Evolutionary conservation across 30 jellyfish, hydroid and myxozoan species (phyloP), one percentile per base, ranked within the genome.

Genomic region (Aurelia coerulea): DNA sequence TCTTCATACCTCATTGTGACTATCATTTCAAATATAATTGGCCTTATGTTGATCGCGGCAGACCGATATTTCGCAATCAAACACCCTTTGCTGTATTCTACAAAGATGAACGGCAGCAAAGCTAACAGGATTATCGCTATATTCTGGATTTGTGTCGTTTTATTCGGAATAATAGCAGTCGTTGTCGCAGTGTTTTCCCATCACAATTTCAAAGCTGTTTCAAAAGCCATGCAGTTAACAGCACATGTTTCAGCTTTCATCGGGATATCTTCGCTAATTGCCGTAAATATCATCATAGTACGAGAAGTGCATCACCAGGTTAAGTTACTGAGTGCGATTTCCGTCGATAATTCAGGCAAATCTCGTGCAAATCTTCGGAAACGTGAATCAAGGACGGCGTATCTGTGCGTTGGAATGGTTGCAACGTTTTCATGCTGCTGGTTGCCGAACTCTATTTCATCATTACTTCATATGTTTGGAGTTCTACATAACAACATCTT

Each of bases 11-110:
- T 85, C 49, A 51, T 85, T 14, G 32, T 56, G 11, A 23, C 86
- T n/a, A 32, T 85, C 16, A 74, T 76, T 16, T 76, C 89, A 16
- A 53, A 81, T 17, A 15, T 49, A 1, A 50, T 85, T 2, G 63
- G 81, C 69, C 95, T 85, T 37, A 5, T 35, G 33, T 67, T 76
- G 9, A 52, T 85, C 65, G 32, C 95, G 42, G 74, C 76, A 10
- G 95, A 85, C 65, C 88, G 89, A 23, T 85, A 65, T 83, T 50
- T 56, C 42, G 95, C 95, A 11, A 74, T 85, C 37, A 72, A 59
- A 13, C 35, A 42, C 53, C 89, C 95, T 2, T 68, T 85, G 46
- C 69, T 37, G n/a, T 85, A 85, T 46, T 41, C 80, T 18, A 67
- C 73, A 18, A 65, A 17, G 37, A 76, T 85, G 84, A 73, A 2